Evolutionary conservation across 2,797 vertebrate species (phyloP), one percentile per base, ranked within the genome.

Genomic region (Gymnocypris eckloni): DNA sequence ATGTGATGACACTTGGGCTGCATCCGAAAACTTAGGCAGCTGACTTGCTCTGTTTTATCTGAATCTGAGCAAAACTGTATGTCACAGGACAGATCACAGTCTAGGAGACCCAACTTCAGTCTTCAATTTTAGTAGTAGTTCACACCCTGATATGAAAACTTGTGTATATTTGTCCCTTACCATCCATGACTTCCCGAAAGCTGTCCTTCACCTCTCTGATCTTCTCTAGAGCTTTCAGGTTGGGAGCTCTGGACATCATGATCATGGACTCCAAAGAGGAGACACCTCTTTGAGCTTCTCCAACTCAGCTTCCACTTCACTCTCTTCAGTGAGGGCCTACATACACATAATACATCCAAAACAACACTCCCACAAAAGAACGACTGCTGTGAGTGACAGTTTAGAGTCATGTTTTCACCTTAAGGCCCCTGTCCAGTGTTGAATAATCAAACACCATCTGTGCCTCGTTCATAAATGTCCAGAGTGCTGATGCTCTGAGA

Each of bases 161-260:
- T 56, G 2, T 1, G 5, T 4, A 3, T 79, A 67, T 43, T 71
- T 72, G 6, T 43, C 33, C 33, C 41, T 91, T 95, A 99, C 98
- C 97, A 0, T 97, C 93, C 2, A 86, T 37, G 0, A 97, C 95
- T 82, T 91, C 96, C 45, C 96, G 95, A 56, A 97, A 96, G 90
- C 95, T 98, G 89, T 94, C 94, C 37, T 93, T 95, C 88, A 96
- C 91, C 6, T 94, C 90, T 80, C 91, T 94, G 41, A 98, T 92
- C 89, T 96, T 98, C 90, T 97, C 96, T 79, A 94, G 22, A 67
- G 98, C 97, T 87, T 96, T 96, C 25, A 99, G 91, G 89, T 99
- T 98, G 1, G 98, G 98, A 37, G 95, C 91, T 7, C 94, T 86
- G 15, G 96, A 97, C 86, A 88, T 95, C 87, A 95, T 89, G 48